These are phyloP conservation scores for Eptatretus atami DNA, from an alignment of 2,797 vertebrate genomes.

Conservation along the genomic window DNA sequence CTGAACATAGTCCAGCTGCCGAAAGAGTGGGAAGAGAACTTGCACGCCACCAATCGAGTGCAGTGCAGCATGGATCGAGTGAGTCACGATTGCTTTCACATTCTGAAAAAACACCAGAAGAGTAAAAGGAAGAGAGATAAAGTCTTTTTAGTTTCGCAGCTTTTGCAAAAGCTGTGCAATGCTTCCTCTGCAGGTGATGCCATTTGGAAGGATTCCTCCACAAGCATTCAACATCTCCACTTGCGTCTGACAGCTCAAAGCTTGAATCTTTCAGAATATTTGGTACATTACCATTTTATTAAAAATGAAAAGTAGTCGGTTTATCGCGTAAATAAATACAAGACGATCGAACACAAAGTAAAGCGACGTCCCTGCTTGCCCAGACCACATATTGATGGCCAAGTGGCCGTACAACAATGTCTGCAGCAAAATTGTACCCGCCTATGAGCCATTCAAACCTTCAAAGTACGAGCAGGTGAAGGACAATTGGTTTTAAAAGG, in stretches of 20 bases:
- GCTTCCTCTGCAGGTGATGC: background rate
- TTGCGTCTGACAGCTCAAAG: background rate
- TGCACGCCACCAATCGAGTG: constrained; percentile 90
- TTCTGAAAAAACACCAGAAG: constrained; percentile 23
- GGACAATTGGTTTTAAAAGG: no score
- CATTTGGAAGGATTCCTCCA: background rate
- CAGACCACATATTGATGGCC: no score
- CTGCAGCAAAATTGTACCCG: no score
- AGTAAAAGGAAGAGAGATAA: constrained; percentile 1
- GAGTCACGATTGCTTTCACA: constrained; percentile 80
- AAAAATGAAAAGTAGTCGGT: no score
- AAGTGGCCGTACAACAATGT: no score
- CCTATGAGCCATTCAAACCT: no score
- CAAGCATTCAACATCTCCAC: background rate
- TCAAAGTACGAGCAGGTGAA: no score
- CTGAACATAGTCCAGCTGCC: constrained; percentile 67
- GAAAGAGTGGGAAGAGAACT: constrained; percentile 86
- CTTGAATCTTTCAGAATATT: background rate
- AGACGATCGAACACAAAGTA: no score
- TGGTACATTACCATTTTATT: background rate
- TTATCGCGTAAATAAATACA: no score
- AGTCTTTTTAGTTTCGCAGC: background rate
- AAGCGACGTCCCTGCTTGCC: no score
- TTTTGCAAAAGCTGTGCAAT: background rate
- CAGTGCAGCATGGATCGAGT: constrained; percentile 81